A percentile compares a stretch with the other conserved stretches of the same genome.
Evolutionary conservation across 23 tunicate genomes (phyloP).

Genomic region (Phallusia fumigata): DNA sequence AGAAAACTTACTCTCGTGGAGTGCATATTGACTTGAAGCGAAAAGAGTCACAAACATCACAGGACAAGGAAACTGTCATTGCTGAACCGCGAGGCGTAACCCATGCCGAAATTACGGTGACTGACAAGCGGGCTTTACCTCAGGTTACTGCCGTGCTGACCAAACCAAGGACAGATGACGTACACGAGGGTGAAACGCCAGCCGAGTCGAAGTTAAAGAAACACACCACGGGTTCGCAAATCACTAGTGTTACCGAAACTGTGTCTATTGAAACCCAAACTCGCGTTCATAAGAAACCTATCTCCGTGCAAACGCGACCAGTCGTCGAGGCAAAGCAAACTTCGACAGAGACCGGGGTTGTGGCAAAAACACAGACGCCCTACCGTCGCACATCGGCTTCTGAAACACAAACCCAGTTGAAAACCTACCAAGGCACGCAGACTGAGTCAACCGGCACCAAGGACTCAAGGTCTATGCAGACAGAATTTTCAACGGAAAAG

Average conservation of each 20-base stretch:
- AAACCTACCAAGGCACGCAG: not conserved
- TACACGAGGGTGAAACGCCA: not conserved
- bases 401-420: conserved; percentile 1
- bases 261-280: not conserved
- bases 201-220: not conserved
- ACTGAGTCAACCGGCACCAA: not conserved
- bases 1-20: not conserved
- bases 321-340: not conserved
- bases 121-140: not conserved
- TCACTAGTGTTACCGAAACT: not conserved
- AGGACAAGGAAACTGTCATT: not conserved
- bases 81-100: not conserved
- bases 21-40: conserved; percentile 9
- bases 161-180: not conserved
- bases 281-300: not conserved
- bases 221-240: not conserved
- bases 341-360: not conserved
- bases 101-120: not conserved
- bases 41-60: not conserved
- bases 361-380: not conserved
- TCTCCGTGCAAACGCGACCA: not conserved
- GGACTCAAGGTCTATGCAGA: not conserved
- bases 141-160: not conserved
- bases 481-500: not conserved
- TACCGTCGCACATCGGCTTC: not conserved